Percentiles rank a stretch among this genome's conserved stretches.
phyloP scores from a whole-genome alignment of 53 echinoderm and acorn worm species.

The Echinarachnius parma region DNA sequence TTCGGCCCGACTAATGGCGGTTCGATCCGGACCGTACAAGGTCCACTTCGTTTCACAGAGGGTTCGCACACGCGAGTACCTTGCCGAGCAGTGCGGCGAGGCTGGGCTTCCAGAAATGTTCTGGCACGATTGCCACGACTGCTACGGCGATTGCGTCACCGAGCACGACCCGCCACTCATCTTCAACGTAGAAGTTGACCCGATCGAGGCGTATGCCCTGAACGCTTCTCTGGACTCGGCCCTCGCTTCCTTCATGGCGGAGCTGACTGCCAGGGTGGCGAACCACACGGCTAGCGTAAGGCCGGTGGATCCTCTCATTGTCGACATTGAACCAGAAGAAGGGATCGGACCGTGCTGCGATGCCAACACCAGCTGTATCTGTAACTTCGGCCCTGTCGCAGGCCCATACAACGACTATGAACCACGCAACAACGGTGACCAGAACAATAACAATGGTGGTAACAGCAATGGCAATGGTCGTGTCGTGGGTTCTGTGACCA shows the following conservation, averaged over 20 bases:
- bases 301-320: not conserved
- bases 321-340: slow-evolving; percentile 8
- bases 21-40: slow-evolving; percentile 69
- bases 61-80: slow-evolving; percentile 4
- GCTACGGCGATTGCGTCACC: slow-evolving; percentile 48
- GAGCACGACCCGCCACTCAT: slow-evolving; percentile 64
- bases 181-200: slow-evolving; percentile 69
- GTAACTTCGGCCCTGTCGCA: slow-evolving; percentile 32
- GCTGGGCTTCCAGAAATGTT: slow-evolving; percentile 39
- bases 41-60: slow-evolving; percentile 67
- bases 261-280: slow-evolving; percentile 12
- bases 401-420: slow-evolving; percentile 39
- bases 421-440: no score
- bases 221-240: not conserved
- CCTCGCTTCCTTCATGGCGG: slow-evolving; percentile 1
- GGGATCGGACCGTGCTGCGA: slow-evolving; percentile 18
- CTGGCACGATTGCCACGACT: slow-evolving; percentile 40
- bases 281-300: not conserved
- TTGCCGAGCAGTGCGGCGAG: slow-evolving; percentile 14
- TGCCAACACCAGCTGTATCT: slow-evolving; percentile 21
- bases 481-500: no score
- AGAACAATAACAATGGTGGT: no score
- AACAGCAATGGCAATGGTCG: no score
- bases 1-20: slow-evolving; percentile 67
- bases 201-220: slow-evolving; percentile 43